Conservation (phyloP, 2,888 invertebrate genomes). For the Corbicula japonica region DNA sequence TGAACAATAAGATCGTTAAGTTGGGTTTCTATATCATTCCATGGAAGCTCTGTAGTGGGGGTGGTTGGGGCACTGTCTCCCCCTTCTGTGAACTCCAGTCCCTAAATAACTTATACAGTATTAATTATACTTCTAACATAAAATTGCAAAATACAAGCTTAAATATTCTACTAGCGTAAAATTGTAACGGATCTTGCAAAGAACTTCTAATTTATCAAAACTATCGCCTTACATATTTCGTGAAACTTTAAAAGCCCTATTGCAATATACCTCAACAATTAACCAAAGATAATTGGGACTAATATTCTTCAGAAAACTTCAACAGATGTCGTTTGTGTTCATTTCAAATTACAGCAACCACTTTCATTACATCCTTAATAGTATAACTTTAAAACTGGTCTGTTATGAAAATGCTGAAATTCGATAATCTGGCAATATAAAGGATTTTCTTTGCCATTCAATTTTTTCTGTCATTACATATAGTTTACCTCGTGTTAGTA, state of each 20-base stretch:
- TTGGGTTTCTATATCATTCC: slow-evolving; percentile 72
- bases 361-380: too few relatives aligned
- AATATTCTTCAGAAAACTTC: background rate
- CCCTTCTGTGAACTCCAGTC: slow-evolving; percentile 82
- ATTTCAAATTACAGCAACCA: too few relatives aligned
- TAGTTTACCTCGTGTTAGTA: too few relatives aligned
- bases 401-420: too few relatives aligned
- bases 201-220: background rate
- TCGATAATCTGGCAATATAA: too few relatives aligned
- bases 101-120: slow-evolving; percentile 66
- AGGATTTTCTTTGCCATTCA: too few relatives aligned
- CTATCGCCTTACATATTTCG: too few relatives aligned
- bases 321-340: background rate
- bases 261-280: background rate
- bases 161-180: background rate
- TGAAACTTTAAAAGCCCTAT: background rate
- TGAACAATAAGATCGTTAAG: slow-evolving; percentile 73
- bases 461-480: too few relatives aligned
- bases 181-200: background rate
- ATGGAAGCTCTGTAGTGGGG: slow-evolving; percentile 73
- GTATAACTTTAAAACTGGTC: too few relatives aligned
- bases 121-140: background rate
- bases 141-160: too few relatives aligned
- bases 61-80: slow-evolving; percentile 72
- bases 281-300: background rate